Evolutionary conservation across 2,888 invertebrate species (phyloP), one percentile per base, ranked within the genome.

Genomic region (Scaptomyza tumidula): DNA sequence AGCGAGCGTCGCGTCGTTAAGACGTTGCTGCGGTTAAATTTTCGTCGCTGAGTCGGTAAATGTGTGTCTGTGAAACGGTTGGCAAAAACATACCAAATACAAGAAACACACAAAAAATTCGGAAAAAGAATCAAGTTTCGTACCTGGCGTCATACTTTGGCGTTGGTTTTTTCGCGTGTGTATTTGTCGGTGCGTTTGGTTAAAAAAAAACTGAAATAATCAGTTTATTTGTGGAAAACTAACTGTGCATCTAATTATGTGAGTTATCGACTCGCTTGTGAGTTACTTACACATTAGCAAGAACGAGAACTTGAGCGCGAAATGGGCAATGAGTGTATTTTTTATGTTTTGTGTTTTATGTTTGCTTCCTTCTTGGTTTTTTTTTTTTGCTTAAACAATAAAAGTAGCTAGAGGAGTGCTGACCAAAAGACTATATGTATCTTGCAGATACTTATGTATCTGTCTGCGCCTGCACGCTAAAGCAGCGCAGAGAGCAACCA

Each of bases 101-200:
- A 58, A 70, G 52, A 71, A 65, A 49, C 53, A 60, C 49, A 68
- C 63, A 70, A 75, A 72, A 72, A 59, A 72, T 74, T 78, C 63
- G 62, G 46, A 60, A 60, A 64, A 29, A 57, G 74, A 75, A 90
- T 90, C 90, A 89, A 89, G 90, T 90, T 90, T 90, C 78, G 75
- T 78, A 73, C 75, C 77, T 84, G 71, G 79, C 77, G 79, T 87
- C 85, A 84, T 80, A 63, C 64, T 64, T 68, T 71, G 49, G 48
- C 55, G 75, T 69, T 76, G 29, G 56, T 56, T 56, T 60, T 72
- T 87, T 55, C 68, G 62, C 49, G 86, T 76, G 77, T 66, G 63
- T 48, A 14, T 62, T 45, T 55, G 13, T 14, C 29, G 33, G 52
- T 52, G 35, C 24, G 14, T 52, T 39, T 52, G 48, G 31, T 19